Conservation (phyloP, 2,888 invertebrate genomes). For the Cephus sareptanus region DNA sequence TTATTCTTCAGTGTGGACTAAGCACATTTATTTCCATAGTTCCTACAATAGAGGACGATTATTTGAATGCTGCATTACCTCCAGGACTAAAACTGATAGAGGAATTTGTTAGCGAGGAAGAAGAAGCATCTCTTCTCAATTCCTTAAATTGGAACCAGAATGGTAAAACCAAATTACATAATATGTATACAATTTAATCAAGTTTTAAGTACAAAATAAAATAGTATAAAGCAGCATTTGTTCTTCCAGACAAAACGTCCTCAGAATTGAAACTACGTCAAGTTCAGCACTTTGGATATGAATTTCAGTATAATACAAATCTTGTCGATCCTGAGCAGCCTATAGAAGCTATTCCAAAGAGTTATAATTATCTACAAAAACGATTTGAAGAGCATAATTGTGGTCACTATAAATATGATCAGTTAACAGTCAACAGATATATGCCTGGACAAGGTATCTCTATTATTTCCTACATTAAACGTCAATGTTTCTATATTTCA, state of each 20-base stretch:
- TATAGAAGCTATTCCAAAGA: conserved; percentile 76
- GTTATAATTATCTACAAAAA: conserved; percentile 76
- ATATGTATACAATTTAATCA: not conserved
- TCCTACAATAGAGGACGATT: conserved; percentile 46
- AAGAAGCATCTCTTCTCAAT: conserved; percentile 74
- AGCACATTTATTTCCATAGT: conserved; percentile 50
- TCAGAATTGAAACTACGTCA: conserved; percentile 79
- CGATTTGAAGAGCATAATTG: conserved; percentile 67
- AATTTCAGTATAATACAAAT: conserved; percentile 89
- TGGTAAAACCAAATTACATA: conserved; percentile 33
- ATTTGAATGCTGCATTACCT: conserved; percentile 67
- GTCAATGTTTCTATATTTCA: not conserved
- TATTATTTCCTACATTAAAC: not conserved
- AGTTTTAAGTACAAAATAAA: not conserved
- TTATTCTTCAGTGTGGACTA: conserved; percentile 1
- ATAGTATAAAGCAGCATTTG: not conserved
- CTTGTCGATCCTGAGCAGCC: conserved; percentile 82
- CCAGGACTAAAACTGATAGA: conserved; percentile 77
- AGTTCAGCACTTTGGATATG: conserved; percentile 92
- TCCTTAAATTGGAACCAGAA: conserved; percentile 70
- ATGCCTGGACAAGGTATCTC: conserved; percentile 83
- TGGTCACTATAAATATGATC: conserved; percentile 74
- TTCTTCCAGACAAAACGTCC: conserved; percentile 30
- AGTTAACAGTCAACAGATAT: conserved; percentile 88
- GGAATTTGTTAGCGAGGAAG: conserved; percentile 77